phyloP scores from a whole-genome alignment of 2,113 vertebrate genomes.

The Poecile atricapillus region DNA sequence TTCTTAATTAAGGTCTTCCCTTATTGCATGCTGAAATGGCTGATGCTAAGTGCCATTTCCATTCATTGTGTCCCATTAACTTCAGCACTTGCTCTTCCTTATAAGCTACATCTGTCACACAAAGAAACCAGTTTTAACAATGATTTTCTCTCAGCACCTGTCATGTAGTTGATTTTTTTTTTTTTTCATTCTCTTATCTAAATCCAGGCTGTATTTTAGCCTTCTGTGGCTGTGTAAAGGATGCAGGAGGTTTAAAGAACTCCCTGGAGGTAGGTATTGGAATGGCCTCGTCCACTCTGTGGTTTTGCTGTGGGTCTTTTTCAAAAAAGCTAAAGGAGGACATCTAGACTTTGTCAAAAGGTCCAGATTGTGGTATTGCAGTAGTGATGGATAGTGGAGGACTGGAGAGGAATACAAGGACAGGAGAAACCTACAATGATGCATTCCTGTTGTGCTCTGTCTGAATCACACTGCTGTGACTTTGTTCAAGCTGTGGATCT shows the following conservation, averaged over 20 bases:
- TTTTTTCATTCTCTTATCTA: not conserved
- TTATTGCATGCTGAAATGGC: not conserved
- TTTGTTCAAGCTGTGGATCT: not conserved
- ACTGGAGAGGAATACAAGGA: not conserved
- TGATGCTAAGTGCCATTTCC: not conserved
- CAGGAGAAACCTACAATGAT: not conserved
- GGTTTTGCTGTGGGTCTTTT: not conserved
- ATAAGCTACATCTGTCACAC: not conserved
- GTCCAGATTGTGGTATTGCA: not conserved
- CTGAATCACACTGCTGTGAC: rapidly evolving
- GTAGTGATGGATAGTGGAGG: not conserved
- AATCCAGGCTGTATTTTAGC: not conserved
- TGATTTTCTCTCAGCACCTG: not conserved
- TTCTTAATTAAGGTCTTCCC: not conserved
- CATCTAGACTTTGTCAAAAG: not conserved
- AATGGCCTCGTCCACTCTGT: not conserved
- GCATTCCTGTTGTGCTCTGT: not conserved
- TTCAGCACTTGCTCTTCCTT: not conserved
- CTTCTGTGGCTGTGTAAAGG: not conserved
- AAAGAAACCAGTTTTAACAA: not conserved
- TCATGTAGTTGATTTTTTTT: not conserved
- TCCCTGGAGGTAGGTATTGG: not conserved
- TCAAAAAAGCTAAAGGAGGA: not conserved
- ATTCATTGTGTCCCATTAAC: not conserved
- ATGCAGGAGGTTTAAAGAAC: not conserved